Evolutionary conservation across 2,797 vertebrate genomes (phyloP), one percentile per base, ranked within the genome.

Genomic region (Hydrocynus forskahlii): DNA sequence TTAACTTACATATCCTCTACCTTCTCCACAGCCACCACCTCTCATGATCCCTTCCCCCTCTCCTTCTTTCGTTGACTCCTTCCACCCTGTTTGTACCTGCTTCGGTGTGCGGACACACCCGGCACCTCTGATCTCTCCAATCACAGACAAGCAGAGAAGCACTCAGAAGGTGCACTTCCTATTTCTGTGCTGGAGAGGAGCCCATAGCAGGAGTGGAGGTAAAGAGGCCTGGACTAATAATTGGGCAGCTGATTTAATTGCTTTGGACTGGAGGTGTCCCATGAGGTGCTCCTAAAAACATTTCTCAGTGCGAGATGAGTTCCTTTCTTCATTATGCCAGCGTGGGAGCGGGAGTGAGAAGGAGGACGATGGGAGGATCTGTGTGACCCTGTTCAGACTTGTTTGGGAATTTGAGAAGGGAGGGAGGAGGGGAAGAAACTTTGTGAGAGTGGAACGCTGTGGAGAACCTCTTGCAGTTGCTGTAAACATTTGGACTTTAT

Each of bases 341-440:
- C 80, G 74, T 57, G 59, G 75, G 57, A 82, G 83, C 85, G 79
- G 87, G 88, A 86, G 83, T 87, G 79, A 86, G 81, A 83, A 64
- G 75, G 83, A 81, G 80, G 79, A 87, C 80, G 87, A 90, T 52
- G 87, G 91, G 87, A 90, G 92, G 92, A 93, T 91, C 94, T 91
- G 90, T 93, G 92, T 92, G 91, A 93, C 91, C 94, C 91, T 95
- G 95, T 95, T 94, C 87, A 94, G 90, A 94, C 95, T 95, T 95
- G 95, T 94, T 94, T 93, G 93, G 94, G 94, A 95, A 95, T 95
- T 95, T 93, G 87, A 93, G 89, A 87, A 92, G 90, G 90, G 76
- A 75, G 80, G 88, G 88, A 91, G 90, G 87, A 90, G 78, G 86
- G 78, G 86, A 84, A 76, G 87, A 86, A 80, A 88, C 76, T 87